These are phyloP conservation scores for Loripinus fragilis DNA, from an alignment of 2,888 invertebrate species.

Conservation along the genomic window DNA sequence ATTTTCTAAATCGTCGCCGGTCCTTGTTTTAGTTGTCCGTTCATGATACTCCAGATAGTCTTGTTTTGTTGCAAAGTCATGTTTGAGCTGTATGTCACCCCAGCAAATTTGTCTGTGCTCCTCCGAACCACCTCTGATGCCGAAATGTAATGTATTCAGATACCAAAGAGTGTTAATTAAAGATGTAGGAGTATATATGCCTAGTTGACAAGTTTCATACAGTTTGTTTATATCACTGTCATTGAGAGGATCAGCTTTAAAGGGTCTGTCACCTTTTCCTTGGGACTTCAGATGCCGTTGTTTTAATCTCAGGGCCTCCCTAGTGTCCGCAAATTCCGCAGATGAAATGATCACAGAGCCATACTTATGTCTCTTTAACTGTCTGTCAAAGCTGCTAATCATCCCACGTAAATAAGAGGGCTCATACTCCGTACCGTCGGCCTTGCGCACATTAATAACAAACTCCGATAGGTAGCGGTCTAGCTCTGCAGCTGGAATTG, in stretches of 20 bases:
- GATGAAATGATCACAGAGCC: neutral
- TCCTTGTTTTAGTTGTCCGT: constrained; percentile 42
- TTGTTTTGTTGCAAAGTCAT: constrained; percentile 4
- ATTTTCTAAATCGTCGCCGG: constrained; percentile 18
- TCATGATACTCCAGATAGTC: constrained; percentile 27
- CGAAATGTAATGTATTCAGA: constrained; percentile 31
- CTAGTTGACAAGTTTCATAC: constrained; percentile 20
- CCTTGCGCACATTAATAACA: neutral
- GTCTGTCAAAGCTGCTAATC: neutral
- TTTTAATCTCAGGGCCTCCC: neutral
- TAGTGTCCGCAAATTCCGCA: neutral
- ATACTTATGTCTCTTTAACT: constrained; percentile 4
- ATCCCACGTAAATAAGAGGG: neutral
- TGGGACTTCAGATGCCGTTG: neutral
- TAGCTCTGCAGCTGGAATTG: no score
- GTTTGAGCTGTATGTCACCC: constrained; percentile 24
- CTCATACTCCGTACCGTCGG: constrained; percentile 7
- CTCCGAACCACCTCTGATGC: constrained; percentile 20
- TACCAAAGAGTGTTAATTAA: constrained; percentile 30
- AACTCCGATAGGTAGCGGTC: no score
- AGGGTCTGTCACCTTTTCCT: constrained; percentile 19
- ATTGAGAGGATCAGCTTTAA: constrained; percentile 2
- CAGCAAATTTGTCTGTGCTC: constrained; percentile 18
- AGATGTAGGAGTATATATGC: constrained; percentile 16
- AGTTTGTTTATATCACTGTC: constrained; percentile 9